These are phyloP conservation scores for Xerus inauris DNA, from an alignment of 2,113 vertebrate genomes.

Conservation along the genomic window DNA sequence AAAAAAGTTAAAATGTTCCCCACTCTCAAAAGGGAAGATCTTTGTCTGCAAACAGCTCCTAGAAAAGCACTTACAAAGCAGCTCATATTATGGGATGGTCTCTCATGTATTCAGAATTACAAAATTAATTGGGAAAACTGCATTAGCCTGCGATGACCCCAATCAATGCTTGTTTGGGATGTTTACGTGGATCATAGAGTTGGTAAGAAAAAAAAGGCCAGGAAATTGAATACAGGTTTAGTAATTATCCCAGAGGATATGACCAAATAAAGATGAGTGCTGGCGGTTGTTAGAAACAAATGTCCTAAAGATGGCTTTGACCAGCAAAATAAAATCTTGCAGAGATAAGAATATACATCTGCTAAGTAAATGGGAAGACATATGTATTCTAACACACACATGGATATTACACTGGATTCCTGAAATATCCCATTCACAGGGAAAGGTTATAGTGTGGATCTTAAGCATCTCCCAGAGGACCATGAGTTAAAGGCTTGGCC, in stretches of 20 bases:
- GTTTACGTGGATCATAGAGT: constrained; percentile 43
- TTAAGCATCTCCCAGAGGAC: background rate
- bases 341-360: background rate
- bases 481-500: background rate
- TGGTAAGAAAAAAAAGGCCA: background rate
- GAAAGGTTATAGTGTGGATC: background rate
- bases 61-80: constrained; percentile 14
- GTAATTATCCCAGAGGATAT: background rate
- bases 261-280: background rate
- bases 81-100: background rate
- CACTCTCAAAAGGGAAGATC: no score
- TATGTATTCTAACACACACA: background rate
- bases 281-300: background rate
- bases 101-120: background rate
- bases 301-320: background rate
- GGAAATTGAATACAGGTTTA: background rate
- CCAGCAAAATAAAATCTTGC: background rate
- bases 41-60: background rate
- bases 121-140: constrained; percentile 55
- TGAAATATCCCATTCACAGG: background rate
- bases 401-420: background rate
- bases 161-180: constrained; percentile 43
- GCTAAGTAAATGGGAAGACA: background rate
- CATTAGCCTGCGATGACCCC: constrained; percentile 58
- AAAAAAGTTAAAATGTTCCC: background rate